Percentiles rank a stretch among this genome's conserved stretches.
These are phyloP conservation scores for Ormyrus nitidulus DNA, from an alignment of 2,888 invertebrate species.

Conservation along the genomic window DNA sequence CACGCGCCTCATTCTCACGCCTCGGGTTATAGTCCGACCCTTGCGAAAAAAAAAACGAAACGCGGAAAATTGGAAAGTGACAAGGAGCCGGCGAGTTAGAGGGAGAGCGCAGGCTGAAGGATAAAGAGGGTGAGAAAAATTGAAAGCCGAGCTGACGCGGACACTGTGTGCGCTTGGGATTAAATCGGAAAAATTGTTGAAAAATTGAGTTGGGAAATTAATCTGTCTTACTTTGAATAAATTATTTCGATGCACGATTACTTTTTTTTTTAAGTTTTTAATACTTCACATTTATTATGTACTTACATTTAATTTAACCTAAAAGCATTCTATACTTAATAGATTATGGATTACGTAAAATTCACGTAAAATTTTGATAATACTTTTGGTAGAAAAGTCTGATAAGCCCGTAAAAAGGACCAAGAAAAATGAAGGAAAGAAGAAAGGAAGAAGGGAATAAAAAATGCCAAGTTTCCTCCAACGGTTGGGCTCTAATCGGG, in stretches of 20 bases:
- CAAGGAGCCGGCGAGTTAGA: slow-evolving; percentile 12
- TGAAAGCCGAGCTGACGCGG: background rate
- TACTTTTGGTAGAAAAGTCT: too few species aligned
- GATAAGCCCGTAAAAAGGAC: too few species aligned
- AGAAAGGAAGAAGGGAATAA: too few species aligned
- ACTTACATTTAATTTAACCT: too few species aligned
- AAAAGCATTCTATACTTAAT: too few species aligned
- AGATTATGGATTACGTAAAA: too few species aligned
- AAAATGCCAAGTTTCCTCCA: slow-evolving; percentile 4
- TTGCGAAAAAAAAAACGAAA: slow-evolving; percentile 29
- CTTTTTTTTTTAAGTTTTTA: too few species aligned
- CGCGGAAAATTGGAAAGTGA: slow-evolving; percentile 52
- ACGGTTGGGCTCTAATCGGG: slow-evolving; percentile 54
- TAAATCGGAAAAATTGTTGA: slow-evolving; percentile 9
- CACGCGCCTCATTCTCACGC: slow-evolving; percentile 49
- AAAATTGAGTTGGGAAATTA: slow-evolving; percentile 17
- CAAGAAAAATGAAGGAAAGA: too few species aligned
- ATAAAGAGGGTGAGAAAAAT: slow-evolving; percentile 37
- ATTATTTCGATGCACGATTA: background rate
- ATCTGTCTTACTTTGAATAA: background rate
- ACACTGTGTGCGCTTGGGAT: background rate
- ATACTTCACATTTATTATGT: too few species aligned
- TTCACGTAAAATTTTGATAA: too few species aligned
- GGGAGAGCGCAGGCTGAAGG: background rate
- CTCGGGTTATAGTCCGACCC: slow-evolving; percentile 15